A percentile compares a stretch with the other conserved stretches of the same genome.
Conservation (phyloP, 1,140 invertebrate species). For the Cyclargus thomasi region DNA sequence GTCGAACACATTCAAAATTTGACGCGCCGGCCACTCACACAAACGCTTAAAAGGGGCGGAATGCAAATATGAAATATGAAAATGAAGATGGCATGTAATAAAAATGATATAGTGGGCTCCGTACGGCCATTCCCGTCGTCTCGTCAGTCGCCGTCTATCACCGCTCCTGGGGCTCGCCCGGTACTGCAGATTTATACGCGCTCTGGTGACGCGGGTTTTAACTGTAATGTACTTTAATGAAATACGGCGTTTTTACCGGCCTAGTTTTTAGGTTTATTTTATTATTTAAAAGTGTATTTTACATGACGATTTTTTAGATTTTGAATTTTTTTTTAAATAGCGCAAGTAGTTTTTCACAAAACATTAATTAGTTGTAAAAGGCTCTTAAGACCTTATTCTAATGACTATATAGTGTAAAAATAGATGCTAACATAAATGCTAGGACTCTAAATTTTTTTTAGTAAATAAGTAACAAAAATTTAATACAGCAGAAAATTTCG, state of each 20-base stretch:
- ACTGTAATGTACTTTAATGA: background rate
- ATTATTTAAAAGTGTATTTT: too few species aligned
- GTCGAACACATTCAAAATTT: constrained; percentile 16
- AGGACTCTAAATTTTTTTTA: too few species aligned
- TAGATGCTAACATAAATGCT: too few species aligned
- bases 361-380: too few species aligned
- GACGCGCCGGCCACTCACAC: constrained; percentile 20
- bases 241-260: background rate
- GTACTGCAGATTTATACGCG: constrained; percentile 57
- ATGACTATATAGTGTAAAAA: too few species aligned
- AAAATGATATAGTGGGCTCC: constrained; percentile 77
- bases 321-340: too few species aligned
- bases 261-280: background rate
- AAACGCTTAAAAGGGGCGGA: constrained; percentile 54
- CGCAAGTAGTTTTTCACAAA: too few species aligned
- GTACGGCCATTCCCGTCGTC: constrained; percentile 72
- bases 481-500: too few species aligned
- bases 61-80: constrained; percentile 78
- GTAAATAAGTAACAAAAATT: too few species aligned
- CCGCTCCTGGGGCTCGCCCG: constrained; percentile 41
- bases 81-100: constrained; percentile 77
- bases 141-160: constrained; percentile 75
- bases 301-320: too few species aligned
- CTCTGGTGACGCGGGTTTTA: constrained; percentile 45
- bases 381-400: too few species aligned